Evolutionary conservation across 2,888 invertebrate genomes (phyloP).

Genomic region (Synergus umbraculus): DNA sequence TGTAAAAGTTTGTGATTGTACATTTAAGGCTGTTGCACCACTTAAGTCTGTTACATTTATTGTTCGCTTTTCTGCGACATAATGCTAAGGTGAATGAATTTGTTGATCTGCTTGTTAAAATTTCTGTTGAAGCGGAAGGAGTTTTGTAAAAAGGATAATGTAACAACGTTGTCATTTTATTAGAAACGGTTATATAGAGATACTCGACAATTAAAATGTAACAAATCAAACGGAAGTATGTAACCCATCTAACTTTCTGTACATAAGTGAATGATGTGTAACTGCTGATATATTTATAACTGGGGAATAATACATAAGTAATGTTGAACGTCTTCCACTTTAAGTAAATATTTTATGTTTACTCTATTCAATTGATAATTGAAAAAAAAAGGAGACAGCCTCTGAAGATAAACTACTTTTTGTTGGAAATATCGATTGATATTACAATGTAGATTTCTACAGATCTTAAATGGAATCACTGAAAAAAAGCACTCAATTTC

Average conservation of each 20-base stretch:
- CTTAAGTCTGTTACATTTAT: slow-evolving; percentile 2
- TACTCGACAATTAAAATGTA: neutral
- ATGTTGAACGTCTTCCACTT: slow-evolving; percentile 36
- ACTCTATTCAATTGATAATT: neutral
- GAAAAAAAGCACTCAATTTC: neutral
- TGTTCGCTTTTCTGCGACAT: neutral
- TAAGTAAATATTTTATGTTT: neutral
- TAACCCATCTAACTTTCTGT: slow-evolving; percentile 10
- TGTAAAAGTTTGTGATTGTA: slow-evolving; percentile 21
- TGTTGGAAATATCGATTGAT: neutral
- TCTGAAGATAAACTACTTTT: neutral
- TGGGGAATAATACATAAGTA: neutral
- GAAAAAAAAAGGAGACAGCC: neutral
- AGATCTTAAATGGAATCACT: slow-evolving; percentile 9
- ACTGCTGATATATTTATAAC: slow-evolving; percentile 15
- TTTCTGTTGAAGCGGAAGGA: neutral
- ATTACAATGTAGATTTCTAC: neutral
- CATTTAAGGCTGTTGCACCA: slow-evolving; percentile 8
- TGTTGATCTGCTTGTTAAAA: slow-evolving; percentile 5
- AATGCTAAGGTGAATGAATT: neutral
- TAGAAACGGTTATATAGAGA: slow-evolving; percentile 8
- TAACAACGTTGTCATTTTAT: neutral
- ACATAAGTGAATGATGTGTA: slow-evolving; percentile 27
- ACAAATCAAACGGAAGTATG: neutral
- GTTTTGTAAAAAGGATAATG: neutral